Evolutionary conservation across 2,797 vertebrate species (phyloP).

Genomic region (Cynopterus sphinx): DNA sequence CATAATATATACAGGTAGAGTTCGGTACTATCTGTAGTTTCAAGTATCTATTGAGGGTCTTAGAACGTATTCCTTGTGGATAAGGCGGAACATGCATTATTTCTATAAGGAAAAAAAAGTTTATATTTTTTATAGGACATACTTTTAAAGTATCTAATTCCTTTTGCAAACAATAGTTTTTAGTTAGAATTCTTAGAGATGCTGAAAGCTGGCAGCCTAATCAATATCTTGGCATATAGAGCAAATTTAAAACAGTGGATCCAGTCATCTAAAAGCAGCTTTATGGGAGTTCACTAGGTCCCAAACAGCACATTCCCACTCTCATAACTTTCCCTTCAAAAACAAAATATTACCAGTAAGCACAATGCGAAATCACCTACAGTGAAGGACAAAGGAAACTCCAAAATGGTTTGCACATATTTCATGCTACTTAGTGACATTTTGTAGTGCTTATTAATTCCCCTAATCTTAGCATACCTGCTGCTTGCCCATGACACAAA

Average conservation of each 20-base stretch:
- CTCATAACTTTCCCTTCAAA: background rate
- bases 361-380: background rate
- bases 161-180: constrained; percentile 10
- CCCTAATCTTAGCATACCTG: background rate
- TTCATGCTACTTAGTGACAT: background rate
- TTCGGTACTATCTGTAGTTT: background rate
- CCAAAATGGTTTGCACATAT: background rate
- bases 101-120: constrained; percentile 8
- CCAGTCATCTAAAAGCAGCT: background rate
- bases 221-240: background rate
- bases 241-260: background rate
- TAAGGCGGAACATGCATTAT: background rate
- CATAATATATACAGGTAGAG: background rate
- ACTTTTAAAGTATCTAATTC: constrained; percentile 1
- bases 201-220: background rate
- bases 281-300: background rate
- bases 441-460: background rate
- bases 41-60: background rate
- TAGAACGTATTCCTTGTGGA: background rate
- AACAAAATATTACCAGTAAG: background rate
- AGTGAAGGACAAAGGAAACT: background rate
- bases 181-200: constrained; percentile 36
- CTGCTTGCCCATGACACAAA: background rate
- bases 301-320: background rate
- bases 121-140: background rate